Percentiles rank a stretch among this genome's conserved stretches.
These are phyloP conservation scores for Drymodes brunneopygia DNA, from an alignment of 2,113 vertebrate genomes.

Conservation along the genomic window DNA sequence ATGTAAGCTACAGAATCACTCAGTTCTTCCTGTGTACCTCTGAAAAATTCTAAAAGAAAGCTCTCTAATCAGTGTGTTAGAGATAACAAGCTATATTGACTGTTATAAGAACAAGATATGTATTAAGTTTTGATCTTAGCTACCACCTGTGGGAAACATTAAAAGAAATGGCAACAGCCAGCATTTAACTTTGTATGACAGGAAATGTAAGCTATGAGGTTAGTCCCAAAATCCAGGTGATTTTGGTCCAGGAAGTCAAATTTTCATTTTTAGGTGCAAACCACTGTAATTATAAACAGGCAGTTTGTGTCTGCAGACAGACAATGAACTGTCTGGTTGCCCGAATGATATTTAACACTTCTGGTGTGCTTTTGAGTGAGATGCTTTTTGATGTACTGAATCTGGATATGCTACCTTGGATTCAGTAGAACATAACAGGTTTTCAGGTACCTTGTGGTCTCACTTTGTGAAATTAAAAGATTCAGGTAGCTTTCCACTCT, in stretches of 20 bases:
- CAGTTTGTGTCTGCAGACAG: neutral
- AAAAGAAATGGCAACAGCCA: neutral
- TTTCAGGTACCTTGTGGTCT: neutral
- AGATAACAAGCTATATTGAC: neutral
- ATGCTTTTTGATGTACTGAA: neutral
- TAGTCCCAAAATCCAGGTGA: neutral
- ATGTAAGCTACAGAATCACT: neutral
- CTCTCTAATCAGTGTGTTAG: neutral
- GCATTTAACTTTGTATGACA: neutral
- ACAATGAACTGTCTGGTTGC: neutral
- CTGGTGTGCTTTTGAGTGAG: neutral
- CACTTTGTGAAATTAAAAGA: neutral
- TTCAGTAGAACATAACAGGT: neutral
- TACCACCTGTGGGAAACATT: neutral
- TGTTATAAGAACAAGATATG: neutral
- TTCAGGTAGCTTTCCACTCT: neutral
- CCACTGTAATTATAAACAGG: neutral
- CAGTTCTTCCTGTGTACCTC: neutral
- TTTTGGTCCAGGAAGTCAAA: neutral
- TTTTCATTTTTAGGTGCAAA: neutral
- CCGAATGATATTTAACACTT: neutral
- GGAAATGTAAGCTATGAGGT: neutral
- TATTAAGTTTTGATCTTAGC: neutral
- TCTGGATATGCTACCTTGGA: neutral
- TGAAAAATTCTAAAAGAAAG: neutral